Base-by-base conservation (phyloP, 2,797 vertebrate species). In the Rhyacichthys aspro region DNA sequence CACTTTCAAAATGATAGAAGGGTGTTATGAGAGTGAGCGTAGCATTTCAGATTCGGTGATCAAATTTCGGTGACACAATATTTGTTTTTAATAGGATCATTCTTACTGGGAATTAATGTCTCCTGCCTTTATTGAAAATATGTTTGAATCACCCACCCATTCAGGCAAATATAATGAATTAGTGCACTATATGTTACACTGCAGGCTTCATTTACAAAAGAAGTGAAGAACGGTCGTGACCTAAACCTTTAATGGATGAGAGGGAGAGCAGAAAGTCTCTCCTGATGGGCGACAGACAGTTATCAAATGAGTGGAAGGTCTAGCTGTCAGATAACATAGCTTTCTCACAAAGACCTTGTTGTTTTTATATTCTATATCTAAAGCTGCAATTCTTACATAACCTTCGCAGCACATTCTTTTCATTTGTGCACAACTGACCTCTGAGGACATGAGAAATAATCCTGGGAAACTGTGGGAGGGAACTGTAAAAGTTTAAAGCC, bases 261-360 rank as follows among this genome's bases (percentile, higher is more conserved):
- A 44, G 19, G 16, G 11, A 47, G 32, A 36, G 44, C 38, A 52
- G 17, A 41, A 19, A 38, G 17, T 38, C 46, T 34, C 11, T 43
- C 74, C 56, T 50, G 59, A 52, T 43, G 43, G 47, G 38, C 46
- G 15, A 68, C 70, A 78, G 28, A 68, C 42, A 72, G 60, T 63
- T 72, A 72, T 70, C 64, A 71, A 78, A 77, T 64, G 61, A 63
- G 54, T 44, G 46, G 45, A 74, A 41, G 55, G 49, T 76, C 43
- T 54, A 18, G 43, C 42, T 60, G 58, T 64, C 23, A 56, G 71
- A 75, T 60, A 55, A 7, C 6, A 49, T 46, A 58, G 73, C 71
- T 70, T 70, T 56, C 45, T 62, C 44, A 48, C 67, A 76, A 84
- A 86, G 57, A 47, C 59, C 16, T 9, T 37, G 58, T 61, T 66